Base-by-base conservation (phyloP, 1,140 invertebrate genomes). In the Conus ventricosus region DNA sequence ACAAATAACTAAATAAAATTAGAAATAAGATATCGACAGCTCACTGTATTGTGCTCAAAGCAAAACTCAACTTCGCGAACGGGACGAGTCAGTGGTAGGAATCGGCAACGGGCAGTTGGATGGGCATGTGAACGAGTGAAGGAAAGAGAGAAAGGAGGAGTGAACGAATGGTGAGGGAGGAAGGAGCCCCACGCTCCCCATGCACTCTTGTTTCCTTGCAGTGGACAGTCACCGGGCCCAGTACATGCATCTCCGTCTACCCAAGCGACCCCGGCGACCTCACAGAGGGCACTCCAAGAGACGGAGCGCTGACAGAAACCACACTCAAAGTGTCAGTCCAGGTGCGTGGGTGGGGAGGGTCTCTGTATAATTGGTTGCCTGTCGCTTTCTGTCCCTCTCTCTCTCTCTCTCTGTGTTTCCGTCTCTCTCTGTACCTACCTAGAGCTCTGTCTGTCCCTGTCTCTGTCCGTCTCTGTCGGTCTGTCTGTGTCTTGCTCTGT, bases 181-280 rank as follows among this genome's bases (percentile, higher is more conserved):
- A 39, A 39, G 39, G 39, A 39, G 39, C 39, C 39, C 39, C 39
- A 39, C 0, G 39, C 39, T 39, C 39, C 39, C 39, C 39, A 39
- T 39, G 39, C 57, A 11, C 8, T 60, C 57, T 60, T 8, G 57
- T 15, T 0, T 15, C 57, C 13, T 80, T 27, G 6, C 76, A 90
- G 87, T 80, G 27, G 71, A 89, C 75, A 89, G 89, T 75, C 87
- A 90, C 85, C 84, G 90, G 20, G 88, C 90, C 76, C 78, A 85
- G 23, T 89, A 87, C 60, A 92, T 93, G 8, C 91, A 91, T 11
- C 88, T 93, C 39, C 91, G 92, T 6, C 75, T 93, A n/a, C 92
- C 92, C 85, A 93, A 88, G 54, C 86, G 91, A 84, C 92, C 92
- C 51, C 89, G 90, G n/a, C 89, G 92, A 57, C 91, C 91, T 60